These are phyloP conservation scores for Hiodon tergisus DNA, from an alignment of 2,113 vertebrate species.

Conservation along the genomic window DNA sequence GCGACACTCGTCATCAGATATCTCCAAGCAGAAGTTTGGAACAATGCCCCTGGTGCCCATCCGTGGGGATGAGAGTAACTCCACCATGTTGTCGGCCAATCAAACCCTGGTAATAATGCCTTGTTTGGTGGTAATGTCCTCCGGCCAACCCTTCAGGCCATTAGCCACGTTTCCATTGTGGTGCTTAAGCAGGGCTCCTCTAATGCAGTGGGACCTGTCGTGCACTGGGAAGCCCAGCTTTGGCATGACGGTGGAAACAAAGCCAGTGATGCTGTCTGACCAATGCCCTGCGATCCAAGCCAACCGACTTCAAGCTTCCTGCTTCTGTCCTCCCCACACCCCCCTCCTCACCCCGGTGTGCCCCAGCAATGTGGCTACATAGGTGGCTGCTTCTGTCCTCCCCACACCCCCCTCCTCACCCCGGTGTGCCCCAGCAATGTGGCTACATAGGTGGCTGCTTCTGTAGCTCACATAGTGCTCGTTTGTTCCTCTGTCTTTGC, in stretches of 20 bases:
- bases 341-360: too few relatives aligned
- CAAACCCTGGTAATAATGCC: conserved; percentile 77
- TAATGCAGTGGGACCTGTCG: not conserved
- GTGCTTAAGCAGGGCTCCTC: not conserved
- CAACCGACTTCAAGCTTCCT: not conserved
- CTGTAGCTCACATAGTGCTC: conserved; percentile 14
- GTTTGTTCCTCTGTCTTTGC: conserved; percentile 40
- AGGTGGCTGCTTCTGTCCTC: not conserved
- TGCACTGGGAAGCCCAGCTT: too few relatives aligned
- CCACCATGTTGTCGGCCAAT: conserved; percentile 87
- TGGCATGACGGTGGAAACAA: too few relatives aligned
- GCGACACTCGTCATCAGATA: conserved; percentile 82
- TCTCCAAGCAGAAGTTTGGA: conserved; percentile 90
- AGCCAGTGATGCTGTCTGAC: not conserved
- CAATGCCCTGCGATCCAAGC: not conserved
- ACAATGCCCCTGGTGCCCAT: conserved; percentile 93
- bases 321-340: not conserved
- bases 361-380: not conserved
- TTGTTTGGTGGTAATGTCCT: not conserved
- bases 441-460: not conserved
- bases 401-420: not conserved
- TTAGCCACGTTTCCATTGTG: too few relatives aligned
- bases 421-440: not conserved
- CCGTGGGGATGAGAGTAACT: conserved; percentile 79
- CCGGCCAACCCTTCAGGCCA: not conserved